Evolutionary conservation across 2,797 vertebrate species (phyloP).

Genomic region (Channallabes apus): DNA sequence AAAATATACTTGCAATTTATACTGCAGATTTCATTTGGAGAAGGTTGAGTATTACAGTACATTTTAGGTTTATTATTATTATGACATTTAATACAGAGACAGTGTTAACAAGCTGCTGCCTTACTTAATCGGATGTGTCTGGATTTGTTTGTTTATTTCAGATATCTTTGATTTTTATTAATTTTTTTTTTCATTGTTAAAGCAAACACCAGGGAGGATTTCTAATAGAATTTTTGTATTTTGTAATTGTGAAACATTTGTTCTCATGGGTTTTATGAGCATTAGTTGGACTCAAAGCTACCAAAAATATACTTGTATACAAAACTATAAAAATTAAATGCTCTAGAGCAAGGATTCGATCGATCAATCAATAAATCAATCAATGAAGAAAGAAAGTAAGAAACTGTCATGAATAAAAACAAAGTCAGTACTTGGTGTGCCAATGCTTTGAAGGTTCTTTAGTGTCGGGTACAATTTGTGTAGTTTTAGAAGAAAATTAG

Average conservation of each 20-base stretch:
- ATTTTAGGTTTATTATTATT: not conserved
- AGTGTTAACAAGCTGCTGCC: not conserved
- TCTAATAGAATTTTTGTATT: not conserved
- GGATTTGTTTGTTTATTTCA: not conserved
- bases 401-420: too few relatives aligned
- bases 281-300: not conserved
- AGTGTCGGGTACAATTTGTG: too few relatives aligned
- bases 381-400: too few relatives aligned
- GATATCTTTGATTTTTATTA: not conserved
- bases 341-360: too few relatives aligned
- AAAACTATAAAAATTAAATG: too few relatives aligned
- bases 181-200: not conserved
- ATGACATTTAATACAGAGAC: not conserved
- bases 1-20: not conserved
- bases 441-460: too few relatives aligned
- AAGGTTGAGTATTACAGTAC: not conserved
- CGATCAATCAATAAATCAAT: too few relatives aligned
- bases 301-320: not conserved
- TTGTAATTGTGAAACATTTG: not conserved
- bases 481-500: too few relatives aligned
- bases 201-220: not conserved
- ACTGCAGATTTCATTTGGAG: not conserved
- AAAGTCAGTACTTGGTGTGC: too few relatives aligned
- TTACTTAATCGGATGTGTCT: not conserved
- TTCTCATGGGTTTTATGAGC: not conserved